Evolutionary conservation across 2,797 vertebrate species (phyloP).

Genomic region (Eleutherodactylus coqui): DNA sequence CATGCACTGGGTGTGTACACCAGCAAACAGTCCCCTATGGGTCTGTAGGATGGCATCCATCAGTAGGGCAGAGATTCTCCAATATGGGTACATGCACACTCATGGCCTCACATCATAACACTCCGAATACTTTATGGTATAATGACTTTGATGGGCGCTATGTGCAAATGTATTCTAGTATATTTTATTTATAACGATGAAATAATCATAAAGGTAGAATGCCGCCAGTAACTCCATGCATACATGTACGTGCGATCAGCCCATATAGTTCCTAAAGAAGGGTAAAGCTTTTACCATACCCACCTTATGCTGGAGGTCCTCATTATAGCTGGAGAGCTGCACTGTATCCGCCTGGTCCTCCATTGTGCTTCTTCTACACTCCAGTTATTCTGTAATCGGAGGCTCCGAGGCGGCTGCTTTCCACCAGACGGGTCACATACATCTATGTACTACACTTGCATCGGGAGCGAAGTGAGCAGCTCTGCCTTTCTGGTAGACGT

Average conservation of each 20-base stretch:
- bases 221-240: not conserved
- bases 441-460: not conserved
- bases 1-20: not conserved
- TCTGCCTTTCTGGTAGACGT: not conserved
- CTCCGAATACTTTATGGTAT: not conserved
- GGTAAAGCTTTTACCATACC: not conserved
- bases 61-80: not conserved
- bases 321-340: not conserved
- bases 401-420: not conserved
- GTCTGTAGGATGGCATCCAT: not conserved
- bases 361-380: not conserved
- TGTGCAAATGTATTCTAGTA: not conserved
- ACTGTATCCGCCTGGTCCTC: not conserved
- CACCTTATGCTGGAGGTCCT: conserved; percentile 44
- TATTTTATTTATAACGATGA: not conserved
- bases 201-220: not conserved
- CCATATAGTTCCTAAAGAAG: not conserved
- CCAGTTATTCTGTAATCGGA: not conserved
- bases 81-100: not conserved
- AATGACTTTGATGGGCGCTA: not conserved
- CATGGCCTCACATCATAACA: not conserved
- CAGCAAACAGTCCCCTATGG: not conserved
- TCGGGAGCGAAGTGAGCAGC: conserved; percentile 5
- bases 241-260: not conserved
- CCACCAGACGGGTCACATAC: not conserved